Evolutionary conservation across 1,140 invertebrate genomes (phyloP).

Genomic region (Eulimnadia texana): DNA sequence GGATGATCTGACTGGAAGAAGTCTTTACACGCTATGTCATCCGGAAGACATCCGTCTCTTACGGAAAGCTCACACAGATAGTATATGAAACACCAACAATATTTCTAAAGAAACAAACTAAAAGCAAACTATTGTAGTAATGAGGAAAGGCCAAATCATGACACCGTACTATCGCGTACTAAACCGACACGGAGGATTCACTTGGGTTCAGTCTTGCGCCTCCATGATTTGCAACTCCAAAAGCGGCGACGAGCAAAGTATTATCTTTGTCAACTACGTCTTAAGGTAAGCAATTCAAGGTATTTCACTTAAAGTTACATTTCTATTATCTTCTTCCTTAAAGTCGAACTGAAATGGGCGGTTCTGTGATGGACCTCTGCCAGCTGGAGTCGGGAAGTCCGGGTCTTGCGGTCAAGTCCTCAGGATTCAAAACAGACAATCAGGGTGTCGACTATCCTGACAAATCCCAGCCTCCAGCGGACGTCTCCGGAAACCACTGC

Average conservation of each 20-base stretch:
- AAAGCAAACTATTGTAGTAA: constrained; percentile 44
- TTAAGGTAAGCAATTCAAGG: constrained; percentile 52
- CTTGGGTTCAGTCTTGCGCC: constrained; percentile 91
- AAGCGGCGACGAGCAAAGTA: constrained; percentile 88
- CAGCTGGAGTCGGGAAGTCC: constrained; percentile 60
- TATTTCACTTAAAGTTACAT: constrained; percentile 1
- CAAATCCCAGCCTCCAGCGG: background rate
- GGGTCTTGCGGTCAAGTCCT: background rate
- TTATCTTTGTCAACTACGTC: constrained; percentile 91
- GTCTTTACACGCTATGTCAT: constrained; percentile 84
- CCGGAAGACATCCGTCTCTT: constrained; percentile 86
- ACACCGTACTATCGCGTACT: constrained; percentile 90
- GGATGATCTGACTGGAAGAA: constrained; percentile 85
- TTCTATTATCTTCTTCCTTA: constrained; percentile 25
- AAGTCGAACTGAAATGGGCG: constrained; percentile 78
- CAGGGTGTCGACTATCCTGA: background rate
- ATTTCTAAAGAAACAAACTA: constrained; percentile 17
- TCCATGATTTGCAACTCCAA: constrained; percentile 90
- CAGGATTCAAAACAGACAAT: background rate
- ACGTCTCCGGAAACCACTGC: background rate
- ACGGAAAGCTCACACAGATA: constrained; percentile 78
- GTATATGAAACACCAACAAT: constrained; percentile 41
- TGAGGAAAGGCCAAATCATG: constrained; percentile 90
- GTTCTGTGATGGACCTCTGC: constrained; percentile 81
- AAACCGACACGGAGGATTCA: constrained; percentile 89